Base-by-base conservation (phyloP, 2,113 vertebrate genomes). In the Corvus cornix region DNA sequence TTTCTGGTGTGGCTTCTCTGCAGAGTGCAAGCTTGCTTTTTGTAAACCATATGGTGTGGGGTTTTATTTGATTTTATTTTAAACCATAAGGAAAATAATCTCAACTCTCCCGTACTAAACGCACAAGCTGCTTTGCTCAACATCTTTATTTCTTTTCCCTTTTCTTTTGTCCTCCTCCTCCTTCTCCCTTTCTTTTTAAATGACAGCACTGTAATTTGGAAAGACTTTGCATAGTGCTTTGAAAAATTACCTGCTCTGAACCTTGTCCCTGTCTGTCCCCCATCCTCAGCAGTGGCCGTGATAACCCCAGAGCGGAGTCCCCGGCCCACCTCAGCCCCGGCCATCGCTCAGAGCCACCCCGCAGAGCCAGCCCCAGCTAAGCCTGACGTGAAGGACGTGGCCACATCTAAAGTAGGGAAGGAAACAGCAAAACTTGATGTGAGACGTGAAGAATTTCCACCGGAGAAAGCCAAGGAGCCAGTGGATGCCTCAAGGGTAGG, bases 291-390 rank as follows among this genome's bases (percentile, higher is more conserved):
- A 93, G 94, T 97, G 97, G 99, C 98, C 5, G 98, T 97, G 19
- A 98, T 98, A 43, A 99, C 99, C 48, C 98, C 99, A 1, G 99
- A 99, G 95, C 98, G 98, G 95, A 99, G 98, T 49, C 98, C 98
- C 17, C 99, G 99, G 60, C 99, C 99, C 16, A 99, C 99, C 87
- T 99, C 99, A 19, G 99, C 99, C 30, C 99, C 99, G 0, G 97
- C 99, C 92, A 99, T 99, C 89, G 98, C 99, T 51, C 99, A 98
- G 11, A 98, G 98, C 88, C 99, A 98, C 53, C 93, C 97, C 4
- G 97, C 98, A 23, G 98, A 99, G 55, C 95, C 96, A 1, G 73
- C 68, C 26, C 93, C 98, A 12, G 97, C 96, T 1, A 94, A 98
- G 49, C 87, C 97, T 1, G 74, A 26, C 1, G 13, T 46, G 55